Base-by-base conservation (phyloP, 2,797 vertebrate species). In the Chaunax sp. region DNA sequence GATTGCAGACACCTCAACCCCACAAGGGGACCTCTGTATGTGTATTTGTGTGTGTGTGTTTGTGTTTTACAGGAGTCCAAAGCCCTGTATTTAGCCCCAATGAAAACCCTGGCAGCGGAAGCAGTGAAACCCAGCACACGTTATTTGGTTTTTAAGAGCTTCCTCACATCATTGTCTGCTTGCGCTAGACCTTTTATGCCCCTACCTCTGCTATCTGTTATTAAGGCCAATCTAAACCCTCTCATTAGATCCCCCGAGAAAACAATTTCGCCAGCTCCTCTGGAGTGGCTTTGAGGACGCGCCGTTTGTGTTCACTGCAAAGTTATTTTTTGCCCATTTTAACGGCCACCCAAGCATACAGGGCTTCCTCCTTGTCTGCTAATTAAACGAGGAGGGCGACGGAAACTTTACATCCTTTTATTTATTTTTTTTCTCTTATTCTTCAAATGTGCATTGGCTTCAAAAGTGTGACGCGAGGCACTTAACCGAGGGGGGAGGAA, bases 161-260 rank as follows among this genome's bases (percentile, higher is more conserved):
- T 92, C 89, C 91, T 90, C 83, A 78, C 81, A 90, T 90, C 89
- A 91, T 92, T 92, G 92, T 92, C 91, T 92, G 90, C 82, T 87
- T 67, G 80, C 45, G 56, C 69, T 75, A 90, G 87, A 85, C 86
- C 87, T 91, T 89, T 89, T 82, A 91, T 88, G 80, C 81, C 81
- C 81, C 81, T 81, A 85, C 90, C 87, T 87, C 89, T 83, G 86
- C 87, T 92, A 91, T 92, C 92, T 92, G 92, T 93, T 88, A 93
- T 93, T 92, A 92, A 89, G 83, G 81, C 86, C 89, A 85, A 87
- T 92, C 87, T 80, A 46, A 83, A 86, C 73, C 89, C 92, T 91
- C 84, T 92, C 88, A 92, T 93, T 93, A 93, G 61, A 68, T 65
- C 78, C 81, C 71, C 80, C 78, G 62, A 86, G 78, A 88, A 89